Percentiles rank a stretch among this genome's conserved stretches.
Conservation (phyloP, 2,888 invertebrate species). For the Stenichneumon culpator region DNA sequence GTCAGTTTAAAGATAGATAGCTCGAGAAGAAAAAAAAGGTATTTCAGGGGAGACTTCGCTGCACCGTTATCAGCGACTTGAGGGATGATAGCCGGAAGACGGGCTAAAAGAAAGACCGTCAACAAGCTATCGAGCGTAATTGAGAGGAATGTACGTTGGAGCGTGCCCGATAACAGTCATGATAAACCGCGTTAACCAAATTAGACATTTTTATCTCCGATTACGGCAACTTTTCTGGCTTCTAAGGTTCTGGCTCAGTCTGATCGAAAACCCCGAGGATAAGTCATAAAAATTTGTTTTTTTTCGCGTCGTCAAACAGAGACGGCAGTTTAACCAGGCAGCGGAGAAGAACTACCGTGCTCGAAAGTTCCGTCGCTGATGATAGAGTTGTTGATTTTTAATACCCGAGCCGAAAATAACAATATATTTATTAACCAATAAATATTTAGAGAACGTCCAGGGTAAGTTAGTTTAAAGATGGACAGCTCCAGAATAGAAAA, state of each 20-base stretch:
- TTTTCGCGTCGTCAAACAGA: too few species aligned
- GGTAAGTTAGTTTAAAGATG: slow-evolving; percentile 43
- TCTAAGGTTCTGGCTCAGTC: too few species aligned
- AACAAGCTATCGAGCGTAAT: not conserved
- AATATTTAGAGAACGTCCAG: slow-evolving; percentile 64
- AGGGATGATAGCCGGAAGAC: slow-evolving; percentile 38
- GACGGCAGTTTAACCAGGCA: too few species aligned
- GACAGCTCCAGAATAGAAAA: slow-evolving; percentile 35
- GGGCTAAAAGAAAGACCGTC: not conserved
- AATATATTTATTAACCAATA: not conserved
- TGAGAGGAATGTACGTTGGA: not conserved
- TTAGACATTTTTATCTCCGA: too few species aligned
- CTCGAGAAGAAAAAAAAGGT: slow-evolving; percentile 42
- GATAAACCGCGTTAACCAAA: not conserved
- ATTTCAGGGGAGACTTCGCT: slow-evolving; percentile 13
- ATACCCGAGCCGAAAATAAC: slow-evolving; percentile 1
- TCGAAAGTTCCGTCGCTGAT: not conserved
- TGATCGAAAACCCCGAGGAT: too few species aligned
- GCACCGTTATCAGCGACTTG: slow-evolving; percentile 30
- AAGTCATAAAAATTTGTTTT: too few species aligned
- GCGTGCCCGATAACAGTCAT: not conserved
- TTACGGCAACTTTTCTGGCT: too few species aligned
- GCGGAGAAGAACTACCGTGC: too few species aligned
- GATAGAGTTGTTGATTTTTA: not conserved
- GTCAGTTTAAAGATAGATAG: slow-evolving; percentile 26